A percentile compares a stretch with the other conserved stretches of the same genome.
These are phyloP conservation scores for Vulpes lagopus DNA, from an alignment of 2,113 vertebrate genomes.

Conservation along the genomic window DNA sequence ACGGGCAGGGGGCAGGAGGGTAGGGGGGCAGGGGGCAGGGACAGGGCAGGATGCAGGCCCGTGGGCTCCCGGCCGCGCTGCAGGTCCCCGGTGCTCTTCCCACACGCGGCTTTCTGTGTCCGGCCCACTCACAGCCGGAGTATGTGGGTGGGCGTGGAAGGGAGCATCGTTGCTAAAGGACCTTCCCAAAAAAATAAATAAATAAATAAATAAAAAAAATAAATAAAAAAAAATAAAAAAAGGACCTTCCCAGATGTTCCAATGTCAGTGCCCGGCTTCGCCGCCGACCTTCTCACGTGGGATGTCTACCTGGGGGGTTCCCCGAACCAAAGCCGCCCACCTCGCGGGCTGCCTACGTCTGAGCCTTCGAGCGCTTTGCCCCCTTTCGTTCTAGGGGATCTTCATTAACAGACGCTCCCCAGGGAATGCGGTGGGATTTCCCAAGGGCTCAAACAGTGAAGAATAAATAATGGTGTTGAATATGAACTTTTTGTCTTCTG, in stretches of 20 bases:
- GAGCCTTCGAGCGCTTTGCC: neutral
- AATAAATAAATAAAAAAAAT: too few relatives aligned
- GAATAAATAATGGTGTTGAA: neutral
- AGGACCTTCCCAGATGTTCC: neutral
- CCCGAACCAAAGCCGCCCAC: neutral
- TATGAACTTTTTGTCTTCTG: constrained; percentile 23
- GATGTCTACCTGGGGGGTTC: neutral
- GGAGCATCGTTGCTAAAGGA: neutral
- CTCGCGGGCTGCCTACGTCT: neutral
- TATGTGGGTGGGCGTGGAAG: neutral
- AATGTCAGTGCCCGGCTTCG: too few relatives aligned
- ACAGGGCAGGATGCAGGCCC: neutral
- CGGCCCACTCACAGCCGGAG: neutral
- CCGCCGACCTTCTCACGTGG: neutral
- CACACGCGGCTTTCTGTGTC: too few relatives aligned
- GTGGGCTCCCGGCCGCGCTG: neutral
- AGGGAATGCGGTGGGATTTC: neutral
- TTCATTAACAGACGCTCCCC: neutral
- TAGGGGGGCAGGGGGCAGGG: neutral
- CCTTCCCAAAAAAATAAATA: too few relatives aligned
- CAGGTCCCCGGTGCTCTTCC: too few relatives aligned
- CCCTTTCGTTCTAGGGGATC: neutral
- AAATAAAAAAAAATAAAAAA: too few relatives aligned
- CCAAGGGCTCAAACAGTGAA: neutral
- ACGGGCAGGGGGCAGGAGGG: neutral